These are phyloP conservation scores for Chrysaora quinquecirrha DNA, from an alignment of 30 jellyfish, hydroid and myxozoan species.

Conservation along the genomic window DNA sequence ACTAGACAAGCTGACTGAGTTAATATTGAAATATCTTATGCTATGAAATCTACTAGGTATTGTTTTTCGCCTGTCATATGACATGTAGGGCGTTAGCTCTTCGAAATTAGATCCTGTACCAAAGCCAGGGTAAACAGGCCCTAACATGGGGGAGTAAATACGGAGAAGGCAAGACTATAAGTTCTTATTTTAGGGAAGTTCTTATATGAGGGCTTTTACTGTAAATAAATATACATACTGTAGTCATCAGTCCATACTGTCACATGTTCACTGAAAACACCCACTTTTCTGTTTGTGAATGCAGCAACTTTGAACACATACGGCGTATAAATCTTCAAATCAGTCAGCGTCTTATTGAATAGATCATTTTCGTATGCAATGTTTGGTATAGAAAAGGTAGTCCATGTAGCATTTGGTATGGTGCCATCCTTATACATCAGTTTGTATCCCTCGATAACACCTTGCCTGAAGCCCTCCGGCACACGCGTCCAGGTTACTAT, in stretches of 20 bases:
- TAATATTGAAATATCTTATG: too few species aligned
- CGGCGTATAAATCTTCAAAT: conserved; percentile 50
- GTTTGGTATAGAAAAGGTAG: conserved; percentile 1
- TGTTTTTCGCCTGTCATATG: too few species aligned
- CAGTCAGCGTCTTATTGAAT: conserved; percentile 27
- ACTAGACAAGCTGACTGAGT: too few species aligned
- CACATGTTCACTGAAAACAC: conserved; percentile 37
- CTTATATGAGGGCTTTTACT: neutral
- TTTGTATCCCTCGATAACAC: conserved; percentile 44
- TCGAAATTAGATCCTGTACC: too few species aligned
- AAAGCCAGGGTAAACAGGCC: too few species aligned
- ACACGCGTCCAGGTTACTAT: conserved; percentile 35
- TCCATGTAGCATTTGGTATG: conserved; percentile 32
- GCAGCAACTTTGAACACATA: conserved; percentile 30
- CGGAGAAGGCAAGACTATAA: too few species aligned
- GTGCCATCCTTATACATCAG: conserved; percentile 25
- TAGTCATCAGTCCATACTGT: conserved; percentile 73
- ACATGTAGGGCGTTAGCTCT: too few species aligned
- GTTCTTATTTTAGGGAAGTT: conserved; percentile 18
- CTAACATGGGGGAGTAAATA: too few species aligned
- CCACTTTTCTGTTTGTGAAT: conserved; percentile 29
- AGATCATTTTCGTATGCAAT: conserved; percentile 10
- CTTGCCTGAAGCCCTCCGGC: conserved; percentile 31
- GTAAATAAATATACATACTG: conserved; percentile 14
- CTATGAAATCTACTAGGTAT: too few species aligned